Conservation (phyloP, 2,888 invertebrate genomes). For the Nomada hirtipes region DNA sequence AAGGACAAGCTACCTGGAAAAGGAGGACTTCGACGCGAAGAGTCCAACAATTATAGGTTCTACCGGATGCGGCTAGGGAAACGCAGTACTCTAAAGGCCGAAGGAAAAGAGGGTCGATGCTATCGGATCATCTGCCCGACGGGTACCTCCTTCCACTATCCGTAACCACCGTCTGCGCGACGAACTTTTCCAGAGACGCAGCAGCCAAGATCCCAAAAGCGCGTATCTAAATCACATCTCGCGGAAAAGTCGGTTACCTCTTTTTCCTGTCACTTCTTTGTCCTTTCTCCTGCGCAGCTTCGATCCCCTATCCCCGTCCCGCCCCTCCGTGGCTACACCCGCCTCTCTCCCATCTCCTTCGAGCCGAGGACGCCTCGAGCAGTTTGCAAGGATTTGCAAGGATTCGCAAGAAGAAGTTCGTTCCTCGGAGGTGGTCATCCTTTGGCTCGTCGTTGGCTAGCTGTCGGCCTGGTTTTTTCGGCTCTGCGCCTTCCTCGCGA, state of each 20-base stretch:
- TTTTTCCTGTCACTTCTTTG: conserved; percentile 52
- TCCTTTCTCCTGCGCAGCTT: neutral
- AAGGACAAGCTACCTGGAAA: neutral
- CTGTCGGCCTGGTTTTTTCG: conserved; percentile 15
- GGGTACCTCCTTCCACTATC: conserved; percentile 30
- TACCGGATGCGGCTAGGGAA: conserved; percentile 28
- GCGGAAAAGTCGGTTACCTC: conserved; percentile 65
- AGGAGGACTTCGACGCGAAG: conserved; percentile 14
- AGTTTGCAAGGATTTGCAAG: conserved; percentile 64
- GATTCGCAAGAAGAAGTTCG: conserved; percentile 59
- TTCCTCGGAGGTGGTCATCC: conserved; percentile 35
- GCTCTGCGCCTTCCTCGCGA: too few relatives aligned
- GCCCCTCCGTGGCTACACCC: neutral
- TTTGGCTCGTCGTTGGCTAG: conserved; percentile 43
- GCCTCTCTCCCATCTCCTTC: conserved; percentile 28
- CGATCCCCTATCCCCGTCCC: conserved; percentile 27
- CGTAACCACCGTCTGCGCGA: conserved; percentile 34
- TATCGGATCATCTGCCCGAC: conserved; percentile 38
- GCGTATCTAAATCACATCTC: conserved; percentile 78
- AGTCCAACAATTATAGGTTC: conserved; percentile 57
- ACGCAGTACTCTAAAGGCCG: conserved; percentile 27
- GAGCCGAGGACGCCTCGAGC: conserved; percentile 53
- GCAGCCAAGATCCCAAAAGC: conserved; percentile 46
- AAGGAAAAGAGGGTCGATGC: conserved; percentile 42
- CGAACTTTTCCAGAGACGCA: conserved; percentile 33